Conservation (phyloP, 2,797 vertebrate species). For the Chrysocyon brachyurus region DNA sequence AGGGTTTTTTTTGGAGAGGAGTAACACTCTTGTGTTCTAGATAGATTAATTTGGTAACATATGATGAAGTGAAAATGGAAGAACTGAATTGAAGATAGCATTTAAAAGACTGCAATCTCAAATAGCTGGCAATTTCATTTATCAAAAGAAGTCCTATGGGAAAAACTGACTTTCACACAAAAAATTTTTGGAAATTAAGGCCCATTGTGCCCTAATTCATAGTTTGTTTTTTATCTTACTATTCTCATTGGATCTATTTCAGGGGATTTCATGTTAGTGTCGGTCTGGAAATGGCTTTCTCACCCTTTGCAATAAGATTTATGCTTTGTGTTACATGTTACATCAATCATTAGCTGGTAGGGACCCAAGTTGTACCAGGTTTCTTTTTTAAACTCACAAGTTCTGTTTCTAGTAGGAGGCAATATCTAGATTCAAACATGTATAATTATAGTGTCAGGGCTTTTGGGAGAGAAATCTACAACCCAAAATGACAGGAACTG, state of each 20-base stretch:
- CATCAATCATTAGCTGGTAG: background rate
- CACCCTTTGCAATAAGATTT: background rate
- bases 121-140: background rate
- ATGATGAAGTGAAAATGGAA: constrained; percentile 8
- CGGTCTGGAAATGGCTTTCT: constrained; percentile 16
- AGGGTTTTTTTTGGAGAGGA: background rate
- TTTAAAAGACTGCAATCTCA: constrained; percentile 42
- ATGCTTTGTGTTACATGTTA: background rate
- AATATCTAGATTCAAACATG: constrained; percentile 40
- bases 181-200: background rate
- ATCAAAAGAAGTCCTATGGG: background rate
- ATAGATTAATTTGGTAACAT: constrained; percentile 60
- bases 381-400: constrained; percentile 14
- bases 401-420: background rate
- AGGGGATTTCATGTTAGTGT: constrained; percentile 1
- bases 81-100: background rate
- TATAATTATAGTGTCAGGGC: background rate
- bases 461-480: constrained; percentile 18
- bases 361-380: background rate
- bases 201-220: background rate
- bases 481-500: background rate
- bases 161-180: background rate
- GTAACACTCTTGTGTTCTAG: background rate
- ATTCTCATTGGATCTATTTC: background rate
- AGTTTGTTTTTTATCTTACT: background rate